Base-by-base conservation (phyloP, 2,888 invertebrate genomes). In the Brachypalpus laphriformis region DNA sequence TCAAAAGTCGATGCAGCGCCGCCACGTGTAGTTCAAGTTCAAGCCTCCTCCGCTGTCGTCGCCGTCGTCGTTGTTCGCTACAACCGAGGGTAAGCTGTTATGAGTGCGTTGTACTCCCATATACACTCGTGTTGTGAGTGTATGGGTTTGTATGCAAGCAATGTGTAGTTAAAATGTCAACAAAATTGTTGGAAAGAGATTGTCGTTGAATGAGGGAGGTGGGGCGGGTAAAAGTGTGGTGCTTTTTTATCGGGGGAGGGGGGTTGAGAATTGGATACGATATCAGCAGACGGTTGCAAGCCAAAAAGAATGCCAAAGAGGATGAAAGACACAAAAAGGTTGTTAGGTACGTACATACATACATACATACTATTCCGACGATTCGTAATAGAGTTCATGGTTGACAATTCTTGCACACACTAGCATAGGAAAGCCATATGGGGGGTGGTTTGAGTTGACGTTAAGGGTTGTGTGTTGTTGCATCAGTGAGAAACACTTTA, bases 1-100 rank as follows among this genome's bases (percentile, higher is more conserved):
- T 89, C 61, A 88, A 89, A 89, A 91, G 88, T 85, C 63, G 82
- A 81, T 89, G 90, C 89, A 90, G 89, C 88, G 88, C 91, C 91
- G 89, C 92, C 91, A 92, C 91, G 91, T 91, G 91, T 90, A 90
- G 91, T 91, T 91, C 91, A 91, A 91, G 91, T 91, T 91, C 91
- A 91, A 88, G 89, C 87, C 87, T 57, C 57, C 81, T 56, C 81
- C 81, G 75, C 80, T 75, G 70, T 70, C 71, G 59, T 59, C 80
- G 66, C 61, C 59, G 51, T 16, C 61, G 51, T 40, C 68, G 54
- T 56, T 54, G 68, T 49, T 80, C 59, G 68, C 40, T 63, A 56
- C 63, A 57, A 59, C 57, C 14, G 25, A 54, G 56, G 31, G 7
- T 34, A 70, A 18, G 71, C 40, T 80, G 57, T 85, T 76, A 85